A percentile compares a stretch with the other conserved stretches of the same genome.
phyloP scores from a whole-genome alignment of 2,888 invertebrate genomes.

The Limnephilus auricula region DNA sequence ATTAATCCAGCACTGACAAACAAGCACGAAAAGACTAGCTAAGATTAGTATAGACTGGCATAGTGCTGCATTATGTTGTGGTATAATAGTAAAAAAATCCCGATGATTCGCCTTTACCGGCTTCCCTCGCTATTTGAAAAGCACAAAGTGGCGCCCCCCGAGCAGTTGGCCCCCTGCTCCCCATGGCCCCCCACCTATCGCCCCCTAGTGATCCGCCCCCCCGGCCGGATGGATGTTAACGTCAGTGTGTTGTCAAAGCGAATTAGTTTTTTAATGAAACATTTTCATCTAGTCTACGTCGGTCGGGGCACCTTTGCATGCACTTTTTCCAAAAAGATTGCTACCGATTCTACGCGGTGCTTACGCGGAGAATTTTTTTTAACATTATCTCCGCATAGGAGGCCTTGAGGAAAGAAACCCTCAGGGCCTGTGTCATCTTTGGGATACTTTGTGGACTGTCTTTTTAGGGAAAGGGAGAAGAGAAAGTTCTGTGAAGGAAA shows the following conservation, averaged over 20 bases:
- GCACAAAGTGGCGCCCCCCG: conserved; percentile 47
- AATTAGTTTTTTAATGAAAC: conserved; percentile 65
- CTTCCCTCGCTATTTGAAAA: conserved; percentile 24
- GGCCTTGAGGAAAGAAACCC: no score
- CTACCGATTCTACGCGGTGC: conserved; percentile 51
- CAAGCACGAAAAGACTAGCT: neutral
- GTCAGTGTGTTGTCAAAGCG: conserved; percentile 65
- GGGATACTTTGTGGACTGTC: no score
- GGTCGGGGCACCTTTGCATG: conserved; percentile 63
- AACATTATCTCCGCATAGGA: no score
- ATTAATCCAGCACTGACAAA: neutral
- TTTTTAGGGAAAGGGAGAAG: no score
- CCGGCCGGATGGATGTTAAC: conserved; percentile 59
- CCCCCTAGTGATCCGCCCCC: conserved; percentile 6
- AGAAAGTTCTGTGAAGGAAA: no score
- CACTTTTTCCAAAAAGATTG: conserved; percentile 59
- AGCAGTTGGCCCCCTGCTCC: neutral
- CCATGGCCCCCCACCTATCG: neutral
- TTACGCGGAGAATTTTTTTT: neutral
- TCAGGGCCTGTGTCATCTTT: no score
- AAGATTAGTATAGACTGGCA: neutral
- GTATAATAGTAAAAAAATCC: conserved; percentile 44
- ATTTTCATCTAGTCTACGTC: conserved; percentile 65
- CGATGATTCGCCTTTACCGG: conserved; percentile 50
- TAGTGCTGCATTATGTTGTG: conserved; percentile 47